Evolutionary conservation across 2,797 vertebrate genomes (phyloP), one percentile per base, ranked within the genome.

Genomic region (Hypotaenidia okinawae): DNA sequence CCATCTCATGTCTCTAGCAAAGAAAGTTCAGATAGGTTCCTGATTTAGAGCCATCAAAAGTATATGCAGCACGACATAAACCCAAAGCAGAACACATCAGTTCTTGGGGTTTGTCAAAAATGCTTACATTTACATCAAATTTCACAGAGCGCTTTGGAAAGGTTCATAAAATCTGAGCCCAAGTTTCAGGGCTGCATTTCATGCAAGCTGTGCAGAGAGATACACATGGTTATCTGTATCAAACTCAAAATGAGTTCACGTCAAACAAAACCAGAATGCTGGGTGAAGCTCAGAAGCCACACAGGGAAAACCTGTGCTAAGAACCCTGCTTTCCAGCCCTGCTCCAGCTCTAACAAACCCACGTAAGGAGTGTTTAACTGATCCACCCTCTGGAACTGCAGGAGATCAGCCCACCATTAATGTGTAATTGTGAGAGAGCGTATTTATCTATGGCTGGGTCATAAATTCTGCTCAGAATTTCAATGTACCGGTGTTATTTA

Each of bases 391-490:
- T 57, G 70, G 63, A 94, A 79, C 2, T 61, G 45, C 43, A 41
- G 32, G 89, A 41, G 51, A 79, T 59, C 83, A 77, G 67, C 83
- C 77, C 33, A 33, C 10, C 77, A 84, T 52, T 37, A 23, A 67
- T 1, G 15, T 64, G 85, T 57, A 87, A 81, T 88, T 88, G 83
- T 61, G 61, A 61, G 80, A 93, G 73, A 63, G 90, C 13, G 28
- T 63, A 28, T 82, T 95, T 74, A 76, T 79, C 83, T 87, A 67
- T 1, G 2, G 69, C 84, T 86, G 2, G 0, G 79, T 84, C 86
- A 52, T 49, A 87, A 89, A 79, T 89, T 85, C 94, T 91, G 79
- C 82, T 68, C 8, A 2, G 93, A 85, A 95, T 94, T 45, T 77
- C 67, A 87, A 92, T 91, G 89, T 47, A 49, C 63, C 3, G 1